phyloP scores from a whole-genome alignment of 1,140 invertebrate genomes.

The Cherax destructor region DNA sequence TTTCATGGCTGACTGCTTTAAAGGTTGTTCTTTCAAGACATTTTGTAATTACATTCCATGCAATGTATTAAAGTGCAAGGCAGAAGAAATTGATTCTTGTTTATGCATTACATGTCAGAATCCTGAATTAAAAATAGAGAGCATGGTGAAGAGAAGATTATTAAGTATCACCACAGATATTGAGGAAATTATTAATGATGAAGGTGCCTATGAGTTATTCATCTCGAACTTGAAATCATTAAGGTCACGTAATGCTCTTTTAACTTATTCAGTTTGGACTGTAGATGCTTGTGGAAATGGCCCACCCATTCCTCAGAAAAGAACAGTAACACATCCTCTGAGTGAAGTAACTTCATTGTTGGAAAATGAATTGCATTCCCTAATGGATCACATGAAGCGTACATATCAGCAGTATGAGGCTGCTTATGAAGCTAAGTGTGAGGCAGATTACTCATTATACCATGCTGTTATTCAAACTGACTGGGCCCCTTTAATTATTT shows the following conservation, averaged over 20 bases:
- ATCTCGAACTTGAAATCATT: constrained; percentile 2
- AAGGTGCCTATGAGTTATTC: constrained; percentile 2
- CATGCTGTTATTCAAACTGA: constrained; percentile 35
- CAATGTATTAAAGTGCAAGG: constrained; percentile 14
- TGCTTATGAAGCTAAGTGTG: constrained; percentile 26
- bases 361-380: constrained; percentile 17
- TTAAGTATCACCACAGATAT: constrained; percentile 24
- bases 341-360: neutral
- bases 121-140: constrained; percentile 38
- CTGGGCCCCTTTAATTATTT: constrained; percentile 41
- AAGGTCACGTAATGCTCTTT: constrained; percentile 1
- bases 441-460: constrained; percentile 9
- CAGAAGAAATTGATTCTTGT: constrained; percentile 30
- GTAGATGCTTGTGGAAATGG: neutral
- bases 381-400: constrained; percentile 17
- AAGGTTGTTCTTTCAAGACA: constrained; percentile 19
- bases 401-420: constrained; percentile 25
- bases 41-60: constrained; percentile 19
- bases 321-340: constrained; percentile 6
- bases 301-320: constrained; percentile 9
- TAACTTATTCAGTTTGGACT: constrained; percentile 19
- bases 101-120: constrained; percentile 37
- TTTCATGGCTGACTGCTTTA: constrained; percentile 42
- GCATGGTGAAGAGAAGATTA: constrained; percentile 25
- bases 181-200: constrained; percentile 1